Evolutionary conservation across 2,113 vertebrate genomes (phyloP).

Genomic region (Hippopotamus amphibius): DNA sequence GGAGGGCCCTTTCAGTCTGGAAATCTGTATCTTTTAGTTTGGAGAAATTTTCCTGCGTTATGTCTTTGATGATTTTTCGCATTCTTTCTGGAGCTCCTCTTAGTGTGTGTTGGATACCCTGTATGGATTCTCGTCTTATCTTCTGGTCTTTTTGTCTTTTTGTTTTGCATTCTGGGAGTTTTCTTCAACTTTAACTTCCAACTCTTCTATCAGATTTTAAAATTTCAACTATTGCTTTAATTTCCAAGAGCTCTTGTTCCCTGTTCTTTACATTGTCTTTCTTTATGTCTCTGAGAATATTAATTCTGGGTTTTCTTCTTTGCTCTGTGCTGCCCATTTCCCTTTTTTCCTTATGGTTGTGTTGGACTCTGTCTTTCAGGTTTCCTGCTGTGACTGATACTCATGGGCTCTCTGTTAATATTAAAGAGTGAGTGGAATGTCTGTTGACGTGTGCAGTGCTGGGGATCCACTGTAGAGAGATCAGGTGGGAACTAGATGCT

Average conservation of each 20-base stretch:
- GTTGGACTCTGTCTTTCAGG: background rate
- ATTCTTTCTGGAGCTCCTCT: background rate
- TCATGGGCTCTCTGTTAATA: background rate
- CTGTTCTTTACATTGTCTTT: background rate
- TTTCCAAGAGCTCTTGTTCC: background rate
- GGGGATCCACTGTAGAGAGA: background rate
- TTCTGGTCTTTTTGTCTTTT: conserved; percentile 28
- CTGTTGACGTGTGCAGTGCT: background rate
- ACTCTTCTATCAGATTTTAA: background rate
- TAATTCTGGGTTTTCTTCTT: background rate
- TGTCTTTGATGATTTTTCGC: background rate
- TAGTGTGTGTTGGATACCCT: background rate
- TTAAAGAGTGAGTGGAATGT: background rate
- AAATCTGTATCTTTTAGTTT: conserved; percentile 25
- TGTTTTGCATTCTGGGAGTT: background rate
- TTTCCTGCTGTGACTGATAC: background rate
- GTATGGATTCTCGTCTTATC: background rate
- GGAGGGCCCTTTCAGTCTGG: background rate
- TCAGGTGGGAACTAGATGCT: background rate
- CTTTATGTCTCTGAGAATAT: background rate
- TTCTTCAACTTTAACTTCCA: background rate
- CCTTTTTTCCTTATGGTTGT: background rate
- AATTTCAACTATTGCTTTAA: background rate
- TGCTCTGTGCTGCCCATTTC: background rate
- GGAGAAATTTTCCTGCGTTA: background rate